Conservation (phyloP, 1,140 invertebrate genomes). For the Rhopalosiphum maidis region DNA sequence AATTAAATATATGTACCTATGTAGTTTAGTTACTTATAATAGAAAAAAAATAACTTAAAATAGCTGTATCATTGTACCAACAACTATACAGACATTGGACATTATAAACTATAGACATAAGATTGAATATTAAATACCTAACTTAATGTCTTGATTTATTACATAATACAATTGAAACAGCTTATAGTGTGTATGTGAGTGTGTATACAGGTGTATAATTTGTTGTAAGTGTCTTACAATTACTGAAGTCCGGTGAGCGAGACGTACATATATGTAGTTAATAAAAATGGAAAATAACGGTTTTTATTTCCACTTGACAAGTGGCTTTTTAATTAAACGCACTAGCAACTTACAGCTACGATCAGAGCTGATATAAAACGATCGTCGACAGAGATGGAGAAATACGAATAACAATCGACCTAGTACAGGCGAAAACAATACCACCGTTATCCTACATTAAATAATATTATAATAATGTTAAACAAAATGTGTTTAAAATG, state of each 20-base stretch:
- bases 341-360: not conserved
- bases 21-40: not conserved
- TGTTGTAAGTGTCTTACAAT: constrained; percentile 1
- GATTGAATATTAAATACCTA: not conserved
- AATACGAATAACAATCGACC: not conserved
- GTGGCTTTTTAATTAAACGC: constrained; percentile 14
- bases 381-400: not conserved
- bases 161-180: not conserved
- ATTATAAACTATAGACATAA: not conserved
- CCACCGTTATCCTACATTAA: not conserved
- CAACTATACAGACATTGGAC: not conserved
- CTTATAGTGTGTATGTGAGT: not conserved
- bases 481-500: not conserved
- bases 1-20: not conserved
- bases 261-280: not conserved
- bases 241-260: not conserved
- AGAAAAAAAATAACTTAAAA: not conserved
- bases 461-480: not conserved
- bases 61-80: not conserved
- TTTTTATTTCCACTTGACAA: not conserved
- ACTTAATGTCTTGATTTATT: constrained; percentile 4
- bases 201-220: not conserved
- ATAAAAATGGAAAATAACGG: constrained; percentile 23
- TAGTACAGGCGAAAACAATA: not conserved
- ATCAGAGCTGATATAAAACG: not conserved